These are phyloP conservation scores for Cinclus cinclus DNA, from an alignment of 2,113 vertebrate species.

Conservation along the genomic window DNA sequence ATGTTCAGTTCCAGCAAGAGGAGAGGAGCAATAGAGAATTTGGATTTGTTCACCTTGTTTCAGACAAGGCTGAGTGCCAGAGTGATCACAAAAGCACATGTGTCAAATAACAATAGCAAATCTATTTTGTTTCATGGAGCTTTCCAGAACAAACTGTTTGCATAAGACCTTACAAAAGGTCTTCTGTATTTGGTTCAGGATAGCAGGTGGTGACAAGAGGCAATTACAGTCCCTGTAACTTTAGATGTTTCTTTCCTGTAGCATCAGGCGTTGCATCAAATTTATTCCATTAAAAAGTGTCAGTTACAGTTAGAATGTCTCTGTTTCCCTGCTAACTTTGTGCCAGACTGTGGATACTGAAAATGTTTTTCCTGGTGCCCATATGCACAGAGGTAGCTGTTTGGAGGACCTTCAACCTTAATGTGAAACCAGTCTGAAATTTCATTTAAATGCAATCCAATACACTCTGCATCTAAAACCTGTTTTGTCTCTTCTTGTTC, in stretches of 20 bases:
- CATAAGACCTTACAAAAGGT: constrained; percentile 4
- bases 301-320: background rate
- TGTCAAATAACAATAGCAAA: background rate
- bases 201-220: constrained; percentile 36
- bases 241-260: background rate
- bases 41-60: background rate
- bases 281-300: background rate
- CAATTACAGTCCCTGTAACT: background rate
- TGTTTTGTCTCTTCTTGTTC: background rate
- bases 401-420: background rate
- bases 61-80: background rate
- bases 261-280: background rate
- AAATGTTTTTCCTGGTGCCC: background rate
- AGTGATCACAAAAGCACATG: background rate
- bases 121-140: background rate
- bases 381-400: background rate
- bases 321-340: background rate
- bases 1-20: background rate
- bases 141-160: constrained; percentile 2
- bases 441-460: background rate
- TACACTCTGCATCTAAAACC: background rate
- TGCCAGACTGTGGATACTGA: background rate
- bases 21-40: background rate
- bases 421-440: background rate
- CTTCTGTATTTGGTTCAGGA: background rate